Evolutionary conservation across 2,113 vertebrate species (phyloP).

Genomic region (Colinus virginianus): DNA sequence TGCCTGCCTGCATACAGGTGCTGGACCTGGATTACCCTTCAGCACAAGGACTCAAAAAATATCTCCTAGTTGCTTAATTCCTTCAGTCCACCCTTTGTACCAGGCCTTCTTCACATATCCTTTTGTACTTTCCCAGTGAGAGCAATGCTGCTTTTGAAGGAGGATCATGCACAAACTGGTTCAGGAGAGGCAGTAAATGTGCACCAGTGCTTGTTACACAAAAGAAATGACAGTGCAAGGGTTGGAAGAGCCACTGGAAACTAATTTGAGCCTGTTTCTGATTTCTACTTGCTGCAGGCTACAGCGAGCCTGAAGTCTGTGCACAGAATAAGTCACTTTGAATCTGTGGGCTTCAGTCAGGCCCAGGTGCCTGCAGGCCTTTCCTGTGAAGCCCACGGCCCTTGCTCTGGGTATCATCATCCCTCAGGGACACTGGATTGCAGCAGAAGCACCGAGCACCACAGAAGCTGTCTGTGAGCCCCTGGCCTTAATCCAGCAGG

Average conservation of each 20-base stretch:
- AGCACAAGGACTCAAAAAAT: neutral
- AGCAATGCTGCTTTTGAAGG: neutral
- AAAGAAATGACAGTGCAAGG: neutral
- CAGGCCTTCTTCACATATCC: neutral
- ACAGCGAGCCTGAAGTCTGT: neutral
- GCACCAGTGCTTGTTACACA: neutral
- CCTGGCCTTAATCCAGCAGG: neutral
- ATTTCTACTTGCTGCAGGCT: neutral
- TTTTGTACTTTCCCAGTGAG: neutral
- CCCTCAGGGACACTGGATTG: neutral
- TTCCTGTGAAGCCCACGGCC: neutral
- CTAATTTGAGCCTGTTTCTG: neutral
- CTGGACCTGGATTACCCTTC: neutral
- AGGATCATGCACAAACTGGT: neutral
- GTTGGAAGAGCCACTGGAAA: neutral
- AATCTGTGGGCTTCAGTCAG: neutral
- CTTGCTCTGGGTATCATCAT: neutral
- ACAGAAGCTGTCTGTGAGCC: neutral
- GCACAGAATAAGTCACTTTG: neutral
- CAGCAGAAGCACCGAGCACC: neutral
- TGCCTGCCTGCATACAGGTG: neutral
- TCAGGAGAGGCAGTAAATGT: accelerated
- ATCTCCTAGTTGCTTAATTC: neutral
- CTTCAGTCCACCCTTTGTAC: neutral
- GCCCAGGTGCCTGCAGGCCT: neutral